These are phyloP conservation scores for Neomorphus geoffroyi DNA, from an alignment of 2,797 vertebrate species.

Conservation along the genomic window DNA sequence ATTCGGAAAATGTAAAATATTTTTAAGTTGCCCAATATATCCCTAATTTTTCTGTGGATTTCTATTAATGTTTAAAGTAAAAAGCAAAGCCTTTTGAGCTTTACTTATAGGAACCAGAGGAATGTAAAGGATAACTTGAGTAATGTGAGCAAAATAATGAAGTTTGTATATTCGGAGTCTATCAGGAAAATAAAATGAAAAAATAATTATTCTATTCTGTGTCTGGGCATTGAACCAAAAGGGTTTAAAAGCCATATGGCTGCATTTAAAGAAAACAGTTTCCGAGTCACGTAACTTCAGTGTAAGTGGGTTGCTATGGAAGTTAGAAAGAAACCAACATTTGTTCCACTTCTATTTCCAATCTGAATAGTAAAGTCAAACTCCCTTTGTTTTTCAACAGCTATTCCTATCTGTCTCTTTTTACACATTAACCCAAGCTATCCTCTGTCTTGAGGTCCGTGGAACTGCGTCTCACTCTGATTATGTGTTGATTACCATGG, in stretches of 20 bases:
- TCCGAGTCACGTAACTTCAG: conserved; percentile 38
- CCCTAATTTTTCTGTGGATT: not conserved
- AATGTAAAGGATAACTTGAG: not conserved
- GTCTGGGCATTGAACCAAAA: conserved; percentile 25
- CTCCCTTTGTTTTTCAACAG: not conserved
- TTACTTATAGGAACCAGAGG: not conserved
- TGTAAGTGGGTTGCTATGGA: conserved; percentile 45
- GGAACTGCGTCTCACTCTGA: not conserved
- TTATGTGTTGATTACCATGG: not conserved
- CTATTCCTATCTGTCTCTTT: not conserved
- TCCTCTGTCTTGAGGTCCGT: rapidly evolving
- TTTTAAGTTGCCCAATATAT: not conserved
- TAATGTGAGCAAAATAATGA: not conserved
- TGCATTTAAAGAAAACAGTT: conserved; percentile 46
- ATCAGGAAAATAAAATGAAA: conserved; percentile 8
- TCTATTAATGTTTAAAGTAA: not conserved
- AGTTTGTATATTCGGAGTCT: not conserved
- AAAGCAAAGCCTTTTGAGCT: not conserved
- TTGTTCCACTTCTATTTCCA: conserved; percentile 25
- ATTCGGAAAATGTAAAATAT: not conserved
- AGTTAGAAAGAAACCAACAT: conserved; percentile 32
- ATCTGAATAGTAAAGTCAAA: not conserved
- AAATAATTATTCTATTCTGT: conserved; percentile 18
- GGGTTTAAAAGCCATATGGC: conserved; percentile 57
- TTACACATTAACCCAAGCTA: not conserved